Evolutionary conservation across 1,140 invertebrate species (phyloP), one percentile per base, ranked within the genome.

Genomic region (Prorops nasuta): DNA sequence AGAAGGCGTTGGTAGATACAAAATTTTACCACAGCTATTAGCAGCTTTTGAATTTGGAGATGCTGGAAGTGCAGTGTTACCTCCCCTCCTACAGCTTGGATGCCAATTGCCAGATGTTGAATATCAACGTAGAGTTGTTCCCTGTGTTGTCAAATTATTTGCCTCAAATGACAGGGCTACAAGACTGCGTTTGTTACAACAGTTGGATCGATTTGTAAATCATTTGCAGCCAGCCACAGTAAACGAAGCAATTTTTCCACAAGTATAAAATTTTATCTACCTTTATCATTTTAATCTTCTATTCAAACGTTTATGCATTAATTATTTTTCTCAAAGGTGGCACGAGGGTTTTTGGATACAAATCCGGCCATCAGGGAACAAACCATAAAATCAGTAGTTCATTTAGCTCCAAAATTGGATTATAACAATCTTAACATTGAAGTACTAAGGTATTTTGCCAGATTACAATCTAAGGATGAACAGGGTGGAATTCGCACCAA

Each of bases 381-480:
- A 76, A 98, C 96, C n/a, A 92, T 98, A 17, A 97, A 98, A 82
- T 93, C 95, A 32, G 93, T 98, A 68, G 84, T 98, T 41, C 88
- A 93, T 69, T 79, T 99, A 58, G 93, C 96, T 1, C 87, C 94
- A 41, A 99, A 98, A 79, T 83, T 99, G 40, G 98, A 96, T 79
- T 95, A 96, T 65, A 95, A 98, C 67, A 98, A 98, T 83, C 76
- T 98, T 12, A 98, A 99, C 80, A 91, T 96, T 14, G 96, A 98
- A 78, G 85, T 98, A 4, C 79, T 98, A 63, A 88, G 92, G 58
- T 93, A 99, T 76, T 98, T 99, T 81, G 94, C 96, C 0, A 81
- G 94, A 54, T 78, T 99, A 20, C 96, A 98, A 76, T 85, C 92
- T 6, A 94, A 93, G 77, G 95, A 98, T 76, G 93, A 97, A 62